These are phyloP conservation scores for Zygothrica quintamaculata DNA, from an alignment of 2,888 invertebrate genomes.

Conservation along the genomic window DNA sequence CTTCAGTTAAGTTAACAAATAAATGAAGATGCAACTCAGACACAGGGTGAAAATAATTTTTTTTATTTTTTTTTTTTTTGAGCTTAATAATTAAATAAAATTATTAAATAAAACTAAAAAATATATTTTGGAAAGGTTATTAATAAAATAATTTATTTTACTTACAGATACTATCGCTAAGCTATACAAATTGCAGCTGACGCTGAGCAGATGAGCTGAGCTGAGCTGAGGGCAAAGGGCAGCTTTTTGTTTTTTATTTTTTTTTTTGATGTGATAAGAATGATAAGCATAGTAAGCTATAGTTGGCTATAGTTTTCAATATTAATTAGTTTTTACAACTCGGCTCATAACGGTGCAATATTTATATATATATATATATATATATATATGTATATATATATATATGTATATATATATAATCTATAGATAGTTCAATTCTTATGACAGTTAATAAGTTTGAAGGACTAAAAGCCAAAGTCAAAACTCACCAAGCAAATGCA, in stretches of 20 bases:
- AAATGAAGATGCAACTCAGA: constrained; percentile 44
- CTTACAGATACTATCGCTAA: constrained; percentile 66
- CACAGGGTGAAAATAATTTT: too few relatives aligned
- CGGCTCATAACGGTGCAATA: constrained; percentile 15
- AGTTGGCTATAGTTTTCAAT: constrained; percentile 48
- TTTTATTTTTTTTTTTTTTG: too few relatives aligned
- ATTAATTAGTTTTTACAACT: constrained; percentile 41
- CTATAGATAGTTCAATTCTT: too few relatives aligned
- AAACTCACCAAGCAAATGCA: constrained; percentile 7
- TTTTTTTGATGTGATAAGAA: constrained; percentile 57
- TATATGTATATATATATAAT: too few relatives aligned
- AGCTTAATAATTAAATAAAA: too few relatives aligned
- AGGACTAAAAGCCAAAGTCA: constrained; percentile 7
- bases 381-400: too few relatives aligned
- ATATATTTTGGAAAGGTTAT: constrained; percentile 1
- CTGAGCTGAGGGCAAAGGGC: too few relatives aligned
- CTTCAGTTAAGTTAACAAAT: constrained; percentile 11
- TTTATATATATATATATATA: too few relatives aligned
- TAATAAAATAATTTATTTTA: constrained; percentile 54
- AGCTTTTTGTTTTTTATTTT: constrained; percentile 45
- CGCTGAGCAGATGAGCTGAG: constrained; percentile 32
- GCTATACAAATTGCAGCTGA: constrained; percentile 20
- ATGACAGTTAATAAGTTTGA: too few relatives aligned
- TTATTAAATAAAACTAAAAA: neutral
- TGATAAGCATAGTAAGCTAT: constrained; percentile 54